Evolutionary conservation across 2,797 vertebrate species (phyloP).

Genomic region (Rhinoraja longicauda): DNA sequence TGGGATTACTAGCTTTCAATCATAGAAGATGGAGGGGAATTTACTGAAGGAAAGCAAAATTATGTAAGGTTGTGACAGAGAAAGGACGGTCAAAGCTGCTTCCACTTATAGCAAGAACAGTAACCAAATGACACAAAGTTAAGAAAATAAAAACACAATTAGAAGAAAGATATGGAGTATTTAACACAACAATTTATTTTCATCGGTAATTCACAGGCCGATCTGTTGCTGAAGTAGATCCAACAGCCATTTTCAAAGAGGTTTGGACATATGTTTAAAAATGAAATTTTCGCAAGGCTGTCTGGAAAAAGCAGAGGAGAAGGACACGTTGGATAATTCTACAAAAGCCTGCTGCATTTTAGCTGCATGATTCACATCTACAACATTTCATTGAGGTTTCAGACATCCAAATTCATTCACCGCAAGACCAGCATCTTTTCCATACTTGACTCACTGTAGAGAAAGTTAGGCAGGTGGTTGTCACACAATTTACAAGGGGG

Average conservation of each 20-base stretch:
- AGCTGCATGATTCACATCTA: neutral
- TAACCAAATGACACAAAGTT: neutral
- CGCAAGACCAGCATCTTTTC: neutral
- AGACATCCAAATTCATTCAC: neutral
- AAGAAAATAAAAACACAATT: neutral
- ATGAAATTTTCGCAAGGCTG: neutral
- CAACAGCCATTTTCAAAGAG: neutral
- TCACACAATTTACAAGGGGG: neutral
- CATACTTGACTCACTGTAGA: neutral
- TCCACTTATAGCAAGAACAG: neutral
- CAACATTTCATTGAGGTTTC: neutral
- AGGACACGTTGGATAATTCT: neutral
- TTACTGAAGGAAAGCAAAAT: neutral
- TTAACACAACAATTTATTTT: neutral
- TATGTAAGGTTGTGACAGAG: neutral
- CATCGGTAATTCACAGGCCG: neutral
- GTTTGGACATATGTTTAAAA: neutral
- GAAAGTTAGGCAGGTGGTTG: neutral
- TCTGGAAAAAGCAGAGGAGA: neutral
- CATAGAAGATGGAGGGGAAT: neutral
- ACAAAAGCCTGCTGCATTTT: neutral
- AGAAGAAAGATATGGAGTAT: neutral
- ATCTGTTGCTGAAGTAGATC: neutral
- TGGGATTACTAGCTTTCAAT: neutral
- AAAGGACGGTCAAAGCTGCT: neutral